Evolutionary conservation across 2,113 vertebrate genomes (phyloP), one percentile per base, ranked within the genome.

Genomic region (Corythornis cristatus): DNA sequence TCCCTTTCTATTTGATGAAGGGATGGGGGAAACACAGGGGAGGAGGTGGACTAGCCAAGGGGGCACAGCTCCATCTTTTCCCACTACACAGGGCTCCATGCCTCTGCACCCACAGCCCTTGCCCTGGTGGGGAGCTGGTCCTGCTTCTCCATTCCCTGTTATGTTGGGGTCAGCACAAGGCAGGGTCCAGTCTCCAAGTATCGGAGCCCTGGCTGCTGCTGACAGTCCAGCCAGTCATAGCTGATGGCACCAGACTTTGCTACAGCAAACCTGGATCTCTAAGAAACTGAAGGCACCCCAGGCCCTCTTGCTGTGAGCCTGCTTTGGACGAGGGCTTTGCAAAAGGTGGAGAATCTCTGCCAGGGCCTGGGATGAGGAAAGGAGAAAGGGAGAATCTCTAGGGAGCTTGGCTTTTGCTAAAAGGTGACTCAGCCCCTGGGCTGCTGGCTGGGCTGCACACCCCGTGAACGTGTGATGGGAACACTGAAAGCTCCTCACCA

Each of bases 31-130:
- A 90, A 13, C 60, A 11, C n/a, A 4, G 28, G 48, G 68, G 20
- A 73, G 65, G 83, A 77, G 79, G 8, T 0, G 0, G 56, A 29
- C 3, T 1, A 54, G 86, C 56, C 2, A 5, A 3, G 4, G 22
- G 64, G 35, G 11, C 0, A 0, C 85, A 81, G 86, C 83, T 76
- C 90, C 74, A 26, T 65, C 77, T 72, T 42, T 53, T 37, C 53
- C 51, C 54, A 2, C 23, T 42, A 51, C 21, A 8, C 14, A 15
- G 54, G 21, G n/a, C 54, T 51, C 0, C 0, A 16, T 4, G 1
- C 40, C 29, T 61, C 66, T 45, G 20, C 37, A 19, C 31, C 37
- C 68, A 0, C 70, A 65, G 67, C 31, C 57, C 57, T 35, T 37
- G 10, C 1, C 45, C 48, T 26, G 9, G 46, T 7, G 8, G 43